Base-by-base conservation (phyloP, 2,888 invertebrate genomes). In the Nemapogon koenigi region DNA sequence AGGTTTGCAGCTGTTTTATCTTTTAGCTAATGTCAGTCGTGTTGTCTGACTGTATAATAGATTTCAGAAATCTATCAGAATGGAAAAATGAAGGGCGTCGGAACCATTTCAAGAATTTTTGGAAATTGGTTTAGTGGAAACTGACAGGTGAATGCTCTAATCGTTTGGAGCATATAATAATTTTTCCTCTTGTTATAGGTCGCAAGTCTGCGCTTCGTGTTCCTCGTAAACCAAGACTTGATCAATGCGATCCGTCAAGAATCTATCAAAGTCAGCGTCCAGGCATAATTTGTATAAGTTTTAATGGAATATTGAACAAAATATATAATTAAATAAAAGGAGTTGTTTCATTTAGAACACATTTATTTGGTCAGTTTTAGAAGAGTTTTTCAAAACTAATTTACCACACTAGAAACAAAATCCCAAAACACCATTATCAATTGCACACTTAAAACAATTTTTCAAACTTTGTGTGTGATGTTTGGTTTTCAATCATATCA, bases 161-260 rank as follows among this genome's bases (percentile, higher is more conserved):
- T n/a, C n/a, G n/a, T n/a, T 26, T 26, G n/a, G 26, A 4, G 26
- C 22, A 22, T 8, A 22, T 22, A 22, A 14, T 14, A 29, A 29
- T 14, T 14, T 35, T 37, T 46, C 41, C 40, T 44, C 49, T 42
- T 49, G 33, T 40, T 71, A 48, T 80, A 89, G 90, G 91, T 97
- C 52, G 89, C 94, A 15, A 92, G 94, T 38, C 81, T 97, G 29
- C 86, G 94, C 44, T 97, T 97, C 72, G 91, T 95, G 49, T 97
- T 97, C 64, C 83, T 94, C 45, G 89, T 97, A 42, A 96, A 97
- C 69, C 91, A 92, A 62, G 94, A 96, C 52, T 81, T 97, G 35
- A 92, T 96, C 49, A 89, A 88, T 57, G 89, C 90, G 27, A 94
- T 96, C 50, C 85, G 93, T 38, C 91, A 91, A 62, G 95, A 95